Evolutionary conservation across 2,113 vertebrate genomes (phyloP).

Genomic region (Eulemur macaco): DNA sequence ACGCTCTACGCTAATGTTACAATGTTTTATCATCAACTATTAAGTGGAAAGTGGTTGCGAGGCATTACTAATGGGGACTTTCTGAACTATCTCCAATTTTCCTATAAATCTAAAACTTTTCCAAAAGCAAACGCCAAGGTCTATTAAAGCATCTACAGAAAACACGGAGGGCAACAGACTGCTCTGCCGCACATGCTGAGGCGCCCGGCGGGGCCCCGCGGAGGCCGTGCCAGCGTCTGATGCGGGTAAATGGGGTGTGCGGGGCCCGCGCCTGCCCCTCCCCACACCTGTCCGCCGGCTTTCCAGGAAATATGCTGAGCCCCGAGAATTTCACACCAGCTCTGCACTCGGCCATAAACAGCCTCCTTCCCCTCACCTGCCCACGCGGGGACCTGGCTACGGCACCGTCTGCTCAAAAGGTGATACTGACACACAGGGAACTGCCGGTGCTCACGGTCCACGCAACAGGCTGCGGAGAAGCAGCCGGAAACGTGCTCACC

Average conservation of each 20-base stretch:
- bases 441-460: fast-evolving
- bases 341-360: background rate
- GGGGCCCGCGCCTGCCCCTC: background rate
- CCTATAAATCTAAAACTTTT: background rate
- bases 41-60: fast-evolving
- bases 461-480: background rate
- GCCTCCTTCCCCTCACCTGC: background rate
- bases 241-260: background rate
- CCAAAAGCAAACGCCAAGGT: background rate
- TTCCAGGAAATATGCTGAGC: background rate
- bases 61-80: fast-evolving
- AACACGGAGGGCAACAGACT: background rate
- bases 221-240: background rate
- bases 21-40: fast-evolving
- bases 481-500: fast-evolving
- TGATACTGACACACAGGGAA: fast-evolving
- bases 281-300: background rate
- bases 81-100: background rate
- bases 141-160: background rate
- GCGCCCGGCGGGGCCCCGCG: background rate
- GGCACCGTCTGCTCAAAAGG: background rate
- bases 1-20: fast-evolving
- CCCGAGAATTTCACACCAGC: background rate
- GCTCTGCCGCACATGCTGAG: fast-evolving
- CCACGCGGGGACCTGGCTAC: background rate